These are phyloP conservation scores for Corythornis madagascariensis DNA, from an alignment of 2,113 vertebrate genomes.

Conservation along the genomic window DNA sequence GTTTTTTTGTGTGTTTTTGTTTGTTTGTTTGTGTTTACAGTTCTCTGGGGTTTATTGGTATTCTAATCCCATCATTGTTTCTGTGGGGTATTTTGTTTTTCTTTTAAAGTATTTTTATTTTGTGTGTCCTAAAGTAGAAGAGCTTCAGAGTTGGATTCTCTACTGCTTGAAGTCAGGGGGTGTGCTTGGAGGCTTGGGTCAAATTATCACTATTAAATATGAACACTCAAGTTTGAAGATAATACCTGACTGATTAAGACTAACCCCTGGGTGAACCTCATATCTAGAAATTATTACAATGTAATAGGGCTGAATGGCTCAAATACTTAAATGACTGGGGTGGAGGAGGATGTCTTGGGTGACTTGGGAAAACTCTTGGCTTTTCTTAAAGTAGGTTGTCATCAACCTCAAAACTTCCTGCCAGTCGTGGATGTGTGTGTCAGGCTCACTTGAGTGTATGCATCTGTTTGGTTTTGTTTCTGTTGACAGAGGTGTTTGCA, in stretches of 20 bases:
- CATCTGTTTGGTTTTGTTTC: constrained; percentile 7
- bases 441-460: neutral
- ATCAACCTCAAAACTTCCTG: neutral
- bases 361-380: neutral
- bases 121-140: neutral
- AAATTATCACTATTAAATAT: neutral
- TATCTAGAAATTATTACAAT: neutral
- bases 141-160: neutral
- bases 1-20: neutral
- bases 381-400: neutral
- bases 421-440: neutral
- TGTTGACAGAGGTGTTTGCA: constrained; percentile 88
- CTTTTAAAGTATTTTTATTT: neutral
- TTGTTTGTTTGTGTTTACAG: neutral
- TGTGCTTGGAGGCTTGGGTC: neutral
- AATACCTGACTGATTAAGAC: neutral
- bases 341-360: neutral
- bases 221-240: neutral
- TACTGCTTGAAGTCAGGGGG: neutral
- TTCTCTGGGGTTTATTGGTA: neutral
- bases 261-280: neutral
- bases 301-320: neutral
- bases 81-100: neutral
- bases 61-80: neutral
- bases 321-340: neutral